Conservation (phyloP, 1,140 invertebrate genomes). For the Drosophila ambigua region DNA sequence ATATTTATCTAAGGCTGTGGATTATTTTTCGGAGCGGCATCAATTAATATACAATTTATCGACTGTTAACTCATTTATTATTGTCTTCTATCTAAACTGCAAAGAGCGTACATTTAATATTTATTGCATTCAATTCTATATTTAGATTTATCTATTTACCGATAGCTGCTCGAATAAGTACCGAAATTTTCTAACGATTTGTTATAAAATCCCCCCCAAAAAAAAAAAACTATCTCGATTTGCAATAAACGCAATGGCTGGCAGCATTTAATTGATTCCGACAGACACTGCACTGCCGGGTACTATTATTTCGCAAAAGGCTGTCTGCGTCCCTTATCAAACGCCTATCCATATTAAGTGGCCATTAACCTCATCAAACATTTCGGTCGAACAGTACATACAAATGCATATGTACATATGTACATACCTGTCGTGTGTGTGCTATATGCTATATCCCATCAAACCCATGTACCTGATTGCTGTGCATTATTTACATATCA, state of each 20-base stretch:
- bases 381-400: neutral
- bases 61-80: too few species aligned
- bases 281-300: neutral
- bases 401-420: neutral
- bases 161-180: too few species aligned
- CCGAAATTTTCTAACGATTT: too few species aligned
- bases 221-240: too few species aligned
- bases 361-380: conserved; percentile 22
- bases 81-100: too few species aligned
- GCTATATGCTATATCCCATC: neutral
- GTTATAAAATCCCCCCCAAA: too few species aligned
- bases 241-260: neutral
- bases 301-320: neutral
- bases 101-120: too few species aligned
- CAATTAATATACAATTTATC: too few species aligned
- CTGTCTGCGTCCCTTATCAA: neutral
- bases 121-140: too few species aligned
- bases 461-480: conserved; percentile 3
- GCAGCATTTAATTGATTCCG: conserved; percentile 7
- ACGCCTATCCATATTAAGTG: conserved; percentile 7
- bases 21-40: too few species aligned
- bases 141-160: too few species aligned
- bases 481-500: conserved; percentile 64
- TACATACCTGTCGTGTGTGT: neutral
- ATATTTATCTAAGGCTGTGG: too few species aligned